Evolutionary conservation across 1,140 invertebrate genomes (phyloP), one percentile per base, ranked within the genome.

Genomic region (Euura saliciscinereae): DNA sequence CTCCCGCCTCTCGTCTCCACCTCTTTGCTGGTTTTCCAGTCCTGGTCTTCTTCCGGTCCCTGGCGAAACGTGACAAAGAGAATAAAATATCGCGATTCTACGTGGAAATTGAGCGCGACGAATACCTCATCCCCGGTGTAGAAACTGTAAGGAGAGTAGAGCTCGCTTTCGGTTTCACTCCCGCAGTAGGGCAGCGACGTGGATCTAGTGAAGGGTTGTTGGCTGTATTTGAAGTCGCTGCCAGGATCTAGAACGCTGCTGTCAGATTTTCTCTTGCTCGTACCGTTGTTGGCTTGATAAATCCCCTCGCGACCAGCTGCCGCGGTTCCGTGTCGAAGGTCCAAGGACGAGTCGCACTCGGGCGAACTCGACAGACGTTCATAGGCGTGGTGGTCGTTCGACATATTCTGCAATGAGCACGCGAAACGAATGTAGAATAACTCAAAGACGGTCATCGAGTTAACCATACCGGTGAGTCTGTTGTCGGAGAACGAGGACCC

Each of bases 141-240:
- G 82, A 94, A 94, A 77, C 92, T 93, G 81, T 94, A 94, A 4
- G 93, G 93, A 7, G 94, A 91, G 79, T 94, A 94, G 73, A 95
- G 93, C 80, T 95, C 93, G 70, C 91, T 92, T 83, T 95, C 94
- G 8, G 93, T 93, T 81, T 95, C 94, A 79, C 94, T 94, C 71
- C 92, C 91, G 82, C 92, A 94, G 83, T 94, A 94, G 2, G 91
- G 92, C n/a, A 93, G 85, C 2, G 93, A 94, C 64, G 92, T 88
- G 69, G 91, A 89, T 74, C 91, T 87, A 73, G 88, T 71, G 77
- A 87, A 86, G 10, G 80, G 76, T 66, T 80, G 75, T 74, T 77
- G 86, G 72, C 82, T 80, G 77, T 82, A 85, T 76, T 82, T 86
- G 76, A 82, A 86, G 78, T 86, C 88, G 43, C 81, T 83, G 28